Conservation (phyloP, 1,140 invertebrate species). For the Pomacea maculata region DNA sequence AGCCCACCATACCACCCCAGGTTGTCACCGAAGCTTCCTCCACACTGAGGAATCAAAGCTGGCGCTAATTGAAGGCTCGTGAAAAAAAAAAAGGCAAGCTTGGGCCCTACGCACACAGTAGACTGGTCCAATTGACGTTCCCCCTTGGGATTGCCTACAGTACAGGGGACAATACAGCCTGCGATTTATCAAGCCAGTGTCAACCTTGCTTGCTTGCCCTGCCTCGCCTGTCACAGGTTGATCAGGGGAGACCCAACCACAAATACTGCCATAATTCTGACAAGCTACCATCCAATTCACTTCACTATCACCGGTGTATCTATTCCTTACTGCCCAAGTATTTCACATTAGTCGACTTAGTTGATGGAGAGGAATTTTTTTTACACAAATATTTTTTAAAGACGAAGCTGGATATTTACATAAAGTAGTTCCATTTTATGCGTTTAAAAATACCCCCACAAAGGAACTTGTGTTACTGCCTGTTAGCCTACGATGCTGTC, state of each 20-base stretch:
- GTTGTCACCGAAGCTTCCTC: constrained; percentile 10
- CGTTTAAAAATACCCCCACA: no score
- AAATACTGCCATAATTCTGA: not conserved
- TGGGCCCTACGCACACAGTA: not conserved
- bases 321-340: not conserved
- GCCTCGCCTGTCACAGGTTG: not conserved
- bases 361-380: no score
- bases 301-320: not conserved
- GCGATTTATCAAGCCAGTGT: constrained; percentile 16
- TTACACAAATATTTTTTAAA: no score
- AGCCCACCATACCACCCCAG: not conserved
- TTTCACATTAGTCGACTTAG: no score
- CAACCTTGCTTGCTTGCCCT: constrained; percentile 3
- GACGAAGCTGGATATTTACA: no score
- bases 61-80: no score
- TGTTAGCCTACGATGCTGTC: no score
- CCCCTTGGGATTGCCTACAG: constrained; percentile 2
- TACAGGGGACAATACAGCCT: constrained; percentile 3
- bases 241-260: not conserved
- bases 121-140: not conserved
- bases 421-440: no score
- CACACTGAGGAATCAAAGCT: no score
- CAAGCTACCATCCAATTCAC: not conserved
- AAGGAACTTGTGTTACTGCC: no score
- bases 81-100: not conserved